phyloP scores from a whole-genome alignment of 53 echinoderm and acorn worm genomes.

The Temnopleurus reevesii region DNA sequence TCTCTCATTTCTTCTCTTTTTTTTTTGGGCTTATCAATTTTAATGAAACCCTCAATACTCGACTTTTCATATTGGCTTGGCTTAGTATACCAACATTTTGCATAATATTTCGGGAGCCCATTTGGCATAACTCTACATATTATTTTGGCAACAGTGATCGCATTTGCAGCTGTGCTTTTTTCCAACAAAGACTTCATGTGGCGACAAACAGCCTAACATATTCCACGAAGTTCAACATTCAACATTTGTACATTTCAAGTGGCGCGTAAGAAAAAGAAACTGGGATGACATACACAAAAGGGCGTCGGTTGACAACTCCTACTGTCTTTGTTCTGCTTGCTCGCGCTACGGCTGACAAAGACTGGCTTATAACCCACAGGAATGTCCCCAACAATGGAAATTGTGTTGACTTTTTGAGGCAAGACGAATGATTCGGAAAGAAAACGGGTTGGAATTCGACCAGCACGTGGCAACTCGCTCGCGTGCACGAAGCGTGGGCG shows the following conservation, averaged over 20 bases:
- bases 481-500: slow-evolving; percentile 50
- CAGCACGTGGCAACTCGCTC: slow-evolving; percentile 40
- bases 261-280: neutral
- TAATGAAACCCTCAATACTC: neutral
- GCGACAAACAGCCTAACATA: slow-evolving; percentile 10
- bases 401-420: slow-evolving; percentile 8
- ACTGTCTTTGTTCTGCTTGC: neutral
- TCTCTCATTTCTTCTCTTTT: too few relatives aligned
- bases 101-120: too few relatives aligned
- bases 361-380: slow-evolving; percentile 27
- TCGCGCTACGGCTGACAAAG: neutral
- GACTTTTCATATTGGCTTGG: neutral
- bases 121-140: neutral
- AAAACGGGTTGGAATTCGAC: neutral
- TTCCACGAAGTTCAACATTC: slow-evolving; percentile 23
- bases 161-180: neutral
- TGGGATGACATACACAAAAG: slow-evolving; percentile 1
- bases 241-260: neutral
- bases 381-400: neutral
- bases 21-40: neutral
- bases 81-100: too few relatives aligned
- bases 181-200: too few relatives aligned
- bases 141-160: neutral
- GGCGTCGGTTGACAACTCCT: slow-evolving; percentile 9
- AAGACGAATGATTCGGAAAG: neutral